These are phyloP conservation scores for Drosophila eohydei DNA, from an alignment of 2,888 invertebrate genomes.

Conservation along the genomic window DNA sequence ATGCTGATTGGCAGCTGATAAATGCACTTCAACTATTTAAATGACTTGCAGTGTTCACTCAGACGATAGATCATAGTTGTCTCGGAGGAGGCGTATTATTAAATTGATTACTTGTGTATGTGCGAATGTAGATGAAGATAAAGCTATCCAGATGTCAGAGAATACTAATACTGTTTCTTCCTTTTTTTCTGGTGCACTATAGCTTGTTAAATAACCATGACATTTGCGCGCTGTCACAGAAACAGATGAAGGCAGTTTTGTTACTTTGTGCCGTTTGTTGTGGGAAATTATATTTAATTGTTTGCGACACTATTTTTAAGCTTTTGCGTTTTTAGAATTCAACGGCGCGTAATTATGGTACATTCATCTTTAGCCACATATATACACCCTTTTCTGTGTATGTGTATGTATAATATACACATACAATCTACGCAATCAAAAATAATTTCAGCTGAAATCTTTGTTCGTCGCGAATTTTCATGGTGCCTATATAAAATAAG, in stretches of 20 bases:
- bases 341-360: slow-evolving; percentile 57
- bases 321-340: slow-evolving; percentile 47
- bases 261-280: slow-evolving; percentile 10
- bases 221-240: slow-evolving; percentile 20
- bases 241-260: not conserved
- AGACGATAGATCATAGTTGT: slow-evolving; percentile 11
- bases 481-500: slow-evolving; percentile 52
- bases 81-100: slow-evolving; percentile 6
- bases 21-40: slow-evolving; percentile 38
- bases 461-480: slow-evolving; percentile 53
- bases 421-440: slow-evolving; percentile 65
- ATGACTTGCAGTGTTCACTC: slow-evolving; percentile 29
- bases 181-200: not conserved
- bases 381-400: slow-evolving; percentile 13
- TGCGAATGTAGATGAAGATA: slow-evolving; percentile 16
- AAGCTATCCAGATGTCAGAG: slow-evolving; percentile 17
- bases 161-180: slow-evolving; percentile 17
- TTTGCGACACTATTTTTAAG: slow-evolving; percentile 57
- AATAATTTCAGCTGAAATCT: slow-evolving; percentile 54
- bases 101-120: slow-evolving; percentile 16
- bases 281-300: slow-evolving; percentile 27
- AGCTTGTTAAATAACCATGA: slow-evolving; percentile 38
- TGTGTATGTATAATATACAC: slow-evolving; percentile 28
- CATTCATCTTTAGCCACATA: slow-evolving; percentile 52
- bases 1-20: slow-evolving; percentile 58